Evolutionary conservation across 1,140 invertebrate species (phyloP), one percentile per base, ranked within the genome.

Genomic region (Cheumatopsyche charites): DNA sequence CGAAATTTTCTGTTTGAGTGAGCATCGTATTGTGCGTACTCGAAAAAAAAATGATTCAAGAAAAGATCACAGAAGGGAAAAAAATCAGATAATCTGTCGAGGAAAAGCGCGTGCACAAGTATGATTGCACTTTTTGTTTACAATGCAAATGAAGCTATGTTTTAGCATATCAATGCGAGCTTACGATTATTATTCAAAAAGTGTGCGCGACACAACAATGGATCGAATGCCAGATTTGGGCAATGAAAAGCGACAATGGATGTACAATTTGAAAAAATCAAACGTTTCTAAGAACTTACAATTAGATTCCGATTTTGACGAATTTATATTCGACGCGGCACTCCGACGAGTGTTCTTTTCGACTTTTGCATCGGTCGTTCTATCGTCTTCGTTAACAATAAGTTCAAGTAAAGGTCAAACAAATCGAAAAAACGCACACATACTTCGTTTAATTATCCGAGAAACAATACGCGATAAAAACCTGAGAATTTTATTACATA

Each of bases 101-200:
- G 43, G 4, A n/a, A 3, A 47, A 4, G 15, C 43, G 13, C 43
- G 13, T 3, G 15, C 43, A 13, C 11, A 47, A 6, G 13, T 7
- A 13, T 47, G 2, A 47, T 47, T 15, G 43, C 43, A 47, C 43
- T 47, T 47, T 15, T 52, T 52, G 47, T 52, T 52, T 52, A 52
- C 19, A 17, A 19, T 58, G 23, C 55, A 25, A 58, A 25, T n/a
- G 19, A 25, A 58, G 23, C 55, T 17, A 58, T n/a, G n/a, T n/a
- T n/a, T 23, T 58, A 26, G 3, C 55, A 26, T 58, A 9, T 26
- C 21, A 26, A 58, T 23, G 55, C 13, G 12, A 17, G 19, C 19
- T 17, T 58, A 1, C 13, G 25, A 21, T 58, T 23, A 23, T 58
- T 7, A 58, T 58, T 58, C 55, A 58, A 19, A 58, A 58, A 23